Conservation (phyloP, 2,113 vertebrate genomes). For the Tyrannus savana region DNA sequence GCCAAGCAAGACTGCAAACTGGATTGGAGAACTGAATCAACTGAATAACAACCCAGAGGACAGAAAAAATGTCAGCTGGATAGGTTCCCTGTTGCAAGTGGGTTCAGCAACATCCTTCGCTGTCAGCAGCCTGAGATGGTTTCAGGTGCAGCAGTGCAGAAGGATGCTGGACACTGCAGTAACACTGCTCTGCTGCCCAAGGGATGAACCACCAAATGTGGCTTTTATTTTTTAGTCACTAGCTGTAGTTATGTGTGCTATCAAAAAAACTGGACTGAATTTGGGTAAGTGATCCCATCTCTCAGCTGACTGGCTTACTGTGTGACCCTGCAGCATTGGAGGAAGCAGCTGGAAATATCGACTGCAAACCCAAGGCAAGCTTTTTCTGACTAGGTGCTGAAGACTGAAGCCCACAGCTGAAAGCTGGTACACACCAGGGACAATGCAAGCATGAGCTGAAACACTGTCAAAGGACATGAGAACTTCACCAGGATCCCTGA, state of each 20-base stretch:
- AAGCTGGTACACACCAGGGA: neutral
- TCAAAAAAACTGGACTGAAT: neutral
- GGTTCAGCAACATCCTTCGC: neutral
- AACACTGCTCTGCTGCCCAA: neutral
- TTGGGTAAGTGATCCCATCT: neutral
- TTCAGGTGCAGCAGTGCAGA: neutral
- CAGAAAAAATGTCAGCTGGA: neutral
- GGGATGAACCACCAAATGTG: neutral
- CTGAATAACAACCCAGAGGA: neutral
- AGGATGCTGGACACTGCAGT: neutral
- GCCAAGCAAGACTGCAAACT: neutral
- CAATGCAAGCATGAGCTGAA: neutral
- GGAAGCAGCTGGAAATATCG: neutral
- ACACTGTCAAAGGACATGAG: neutral
- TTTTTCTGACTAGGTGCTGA: neutral
- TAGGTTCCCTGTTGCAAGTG: fast-evolving
- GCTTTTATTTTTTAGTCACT: neutral
- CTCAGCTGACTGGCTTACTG: neutral
- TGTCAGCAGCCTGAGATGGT: neutral
- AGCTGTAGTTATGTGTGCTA: fast-evolving
- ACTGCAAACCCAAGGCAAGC: neutral
- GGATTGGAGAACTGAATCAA: neutral
- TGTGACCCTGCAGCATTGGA: fast-evolving
- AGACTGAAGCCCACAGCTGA: neutral
- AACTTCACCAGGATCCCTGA: neutral